Evolutionary conservation across 2,113 vertebrate genomes (phyloP).

Genomic region (Microcebus griseorufus): DNA sequence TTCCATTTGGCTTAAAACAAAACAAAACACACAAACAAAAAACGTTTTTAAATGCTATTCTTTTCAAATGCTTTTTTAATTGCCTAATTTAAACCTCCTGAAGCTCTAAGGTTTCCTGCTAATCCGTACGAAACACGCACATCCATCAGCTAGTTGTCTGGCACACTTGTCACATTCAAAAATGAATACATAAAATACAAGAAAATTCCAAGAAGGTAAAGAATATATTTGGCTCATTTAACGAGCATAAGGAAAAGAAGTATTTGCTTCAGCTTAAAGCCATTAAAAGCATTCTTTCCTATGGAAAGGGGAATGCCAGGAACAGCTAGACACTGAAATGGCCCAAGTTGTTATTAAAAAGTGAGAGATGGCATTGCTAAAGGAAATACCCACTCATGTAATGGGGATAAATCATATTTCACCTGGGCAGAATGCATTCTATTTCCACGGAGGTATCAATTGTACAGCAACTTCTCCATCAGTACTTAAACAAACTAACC

Average conservation of each 20-base stretch:
- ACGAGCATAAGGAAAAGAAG: constrained; percentile 44
- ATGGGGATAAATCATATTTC: neutral
- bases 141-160: constrained; percentile 23
- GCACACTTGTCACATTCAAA: constrained; percentile 17
- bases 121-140: neutral
- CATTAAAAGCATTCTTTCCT: constrained; percentile 64
- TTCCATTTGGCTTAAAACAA: constrained; percentile 6
- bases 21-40: neutral
- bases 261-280: constrained; percentile 61
- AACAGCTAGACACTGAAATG: neutral
- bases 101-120: neutral
- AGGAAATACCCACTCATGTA: constrained; percentile 16
- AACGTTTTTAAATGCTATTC: neutral
- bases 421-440: neutral
- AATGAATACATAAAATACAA: constrained; percentile 51
- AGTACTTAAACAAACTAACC: neutral
- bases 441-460: neutral
- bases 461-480: neutral
- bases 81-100: constrained; percentile 35
- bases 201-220: constrained; percentile 46
- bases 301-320: neutral
- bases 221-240: constrained; percentile 31
- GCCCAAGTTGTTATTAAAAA: constrained; percentile 38
- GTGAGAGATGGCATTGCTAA: neutral
- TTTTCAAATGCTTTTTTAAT: neutral